Percentiles rank a stretch among this genome's conserved stretches.
These are phyloP conservation scores for Carassius gibelio DNA, from an alignment of 2,113 vertebrate genomes.

Conservation along the genomic window DNA sequence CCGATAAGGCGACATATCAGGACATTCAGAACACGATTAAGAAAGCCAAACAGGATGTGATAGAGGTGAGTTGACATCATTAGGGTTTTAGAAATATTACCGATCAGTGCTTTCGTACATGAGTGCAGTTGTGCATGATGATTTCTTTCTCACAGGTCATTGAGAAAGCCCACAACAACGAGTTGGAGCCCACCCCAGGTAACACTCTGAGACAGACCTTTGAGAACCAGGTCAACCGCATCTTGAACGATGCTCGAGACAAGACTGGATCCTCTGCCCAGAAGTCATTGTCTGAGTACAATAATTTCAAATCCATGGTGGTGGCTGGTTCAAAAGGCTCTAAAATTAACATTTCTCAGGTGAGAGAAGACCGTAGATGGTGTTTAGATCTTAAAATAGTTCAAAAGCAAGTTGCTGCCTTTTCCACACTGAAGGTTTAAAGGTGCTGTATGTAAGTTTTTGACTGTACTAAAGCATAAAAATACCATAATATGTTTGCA, in stretches of 20 bases:
- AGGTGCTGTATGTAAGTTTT: too few species aligned
- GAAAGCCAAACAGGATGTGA: slow-evolving; percentile 97
- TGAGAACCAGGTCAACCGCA: slow-evolving; percentile 97
- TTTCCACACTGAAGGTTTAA: too few species aligned
- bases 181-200: slow-evolving; percentile 93
- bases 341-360: slow-evolving; percentile 97
- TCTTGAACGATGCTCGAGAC: slow-evolving; percentile 95
- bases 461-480: too few species aligned
- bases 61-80: slow-evolving; percentile 80
- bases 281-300: slow-evolving; percentile 96
- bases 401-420: too few species aligned
- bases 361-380: slow-evolving; percentile 50
- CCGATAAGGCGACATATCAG: slow-evolving; percentile 94
- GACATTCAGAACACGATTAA: slow-evolving; percentile 99
- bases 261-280: slow-evolving; percentile 96
- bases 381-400: background rate
- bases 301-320: slow-evolving; percentile 99
- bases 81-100: background rate
- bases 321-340: slow-evolving; percentile 94
- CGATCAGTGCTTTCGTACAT: background rate
- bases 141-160: slow-evolving; percentile 81
- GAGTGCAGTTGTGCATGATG: background rate
- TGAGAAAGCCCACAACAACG: slow-evolving; percentile 97
- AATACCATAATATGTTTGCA: too few species aligned
- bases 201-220: slow-evolving; percentile 96